Conservation (phyloP, 2,888 invertebrate species). For the Chalcosyrphus nemorum region DNA sequence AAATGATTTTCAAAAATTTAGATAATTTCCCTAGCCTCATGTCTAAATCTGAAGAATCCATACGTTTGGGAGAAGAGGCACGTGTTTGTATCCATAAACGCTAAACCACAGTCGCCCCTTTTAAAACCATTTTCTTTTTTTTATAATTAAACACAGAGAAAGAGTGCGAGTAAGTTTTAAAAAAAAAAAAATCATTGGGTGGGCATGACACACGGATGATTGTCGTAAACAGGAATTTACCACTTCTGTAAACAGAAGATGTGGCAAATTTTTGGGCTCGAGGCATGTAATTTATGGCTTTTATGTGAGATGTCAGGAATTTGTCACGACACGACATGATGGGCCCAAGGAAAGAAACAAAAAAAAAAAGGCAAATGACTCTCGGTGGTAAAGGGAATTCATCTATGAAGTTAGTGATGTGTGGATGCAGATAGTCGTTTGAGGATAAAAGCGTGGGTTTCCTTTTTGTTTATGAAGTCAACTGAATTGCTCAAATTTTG, state of each 20-base stretch:
- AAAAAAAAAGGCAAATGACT: neutral
- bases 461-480: too few relatives aligned
- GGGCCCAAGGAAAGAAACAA: too few relatives aligned
- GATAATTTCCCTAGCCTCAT: neutral
- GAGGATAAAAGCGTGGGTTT: neutral
- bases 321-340: slow-evolving; percentile 4
- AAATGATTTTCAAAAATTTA: slow-evolving; percentile 1
- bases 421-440: neutral
- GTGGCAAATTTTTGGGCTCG: slow-evolving; percentile 41
- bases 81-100: slow-evolving; percentile 5
- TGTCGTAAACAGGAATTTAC: slow-evolving; percentile 50
- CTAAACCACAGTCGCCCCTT: slow-evolving; percentile 1
- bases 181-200: neutral
- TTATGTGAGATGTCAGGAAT: slow-evolving; percentile 18
- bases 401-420: neutral
- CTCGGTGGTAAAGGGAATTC: neutral
- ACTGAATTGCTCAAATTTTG: too few relatives aligned
- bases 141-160: slow-evolving; percentile 7
- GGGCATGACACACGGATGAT: slow-evolving; percentile 9
- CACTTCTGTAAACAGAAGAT: slow-evolving; percentile 44
- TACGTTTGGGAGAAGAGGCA: neutral
- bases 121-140: too few relatives aligned
- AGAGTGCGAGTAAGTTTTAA: too few relatives aligned
- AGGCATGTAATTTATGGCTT: slow-evolving; percentile 19
- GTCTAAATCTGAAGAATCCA: slow-evolving; percentile 5